These are phyloP conservation scores for Toxotes jaculatrix DNA, from an alignment of 2,113 vertebrate species.

Conservation along the genomic window DNA sequence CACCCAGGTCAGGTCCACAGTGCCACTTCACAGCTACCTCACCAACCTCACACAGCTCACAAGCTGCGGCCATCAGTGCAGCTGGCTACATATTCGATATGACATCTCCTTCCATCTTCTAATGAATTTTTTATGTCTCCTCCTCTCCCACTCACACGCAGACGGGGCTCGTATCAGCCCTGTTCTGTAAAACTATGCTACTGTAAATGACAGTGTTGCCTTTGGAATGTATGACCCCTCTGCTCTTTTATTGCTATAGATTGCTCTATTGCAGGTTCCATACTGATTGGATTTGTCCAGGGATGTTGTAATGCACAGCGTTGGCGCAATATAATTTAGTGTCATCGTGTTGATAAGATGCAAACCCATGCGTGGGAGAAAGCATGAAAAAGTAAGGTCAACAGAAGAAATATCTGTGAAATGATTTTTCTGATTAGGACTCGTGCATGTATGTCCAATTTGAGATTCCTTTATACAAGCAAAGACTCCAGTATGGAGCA, in stretches of 20 bases:
- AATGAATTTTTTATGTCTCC: conserved; percentile 85
- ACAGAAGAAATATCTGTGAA: conserved; percentile 24
- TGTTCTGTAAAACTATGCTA: conserved; percentile 44
- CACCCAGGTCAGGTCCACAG: conserved; percentile 41
- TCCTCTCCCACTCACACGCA: conserved; percentile 67
- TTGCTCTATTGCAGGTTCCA: not conserved
- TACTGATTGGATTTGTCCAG: conserved; percentile 19
- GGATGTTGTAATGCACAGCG: not conserved
- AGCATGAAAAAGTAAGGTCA: not conserved
- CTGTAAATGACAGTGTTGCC: conserved; percentile 53
- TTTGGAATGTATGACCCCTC: conserved; percentile 34
- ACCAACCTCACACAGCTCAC: conserved; percentile 64
- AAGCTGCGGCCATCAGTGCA: conserved; percentile 74
- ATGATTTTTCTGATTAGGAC: conserved; percentile 28
- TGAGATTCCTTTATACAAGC: not conserved
- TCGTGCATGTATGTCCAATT: conserved; percentile 10
- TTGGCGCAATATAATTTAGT: not conserved
- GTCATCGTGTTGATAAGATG: not conserved
- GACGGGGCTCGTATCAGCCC: conserved; percentile 38
- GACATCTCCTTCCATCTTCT: conserved; percentile 84
- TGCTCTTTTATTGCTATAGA: conserved; percentile 3
- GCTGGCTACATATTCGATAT: conserved; percentile 81
- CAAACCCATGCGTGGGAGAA: not conserved
- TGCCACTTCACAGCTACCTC: conserved; percentile 49
- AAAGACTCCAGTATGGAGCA: not conserved